A percentile compares a stretch with the other conserved stretches of the same genome.
These are phyloP conservation scores for Parnassius mnemosyne DNA, from an alignment of 2,888 invertebrate genomes.

Conservation along the genomic window DNA sequence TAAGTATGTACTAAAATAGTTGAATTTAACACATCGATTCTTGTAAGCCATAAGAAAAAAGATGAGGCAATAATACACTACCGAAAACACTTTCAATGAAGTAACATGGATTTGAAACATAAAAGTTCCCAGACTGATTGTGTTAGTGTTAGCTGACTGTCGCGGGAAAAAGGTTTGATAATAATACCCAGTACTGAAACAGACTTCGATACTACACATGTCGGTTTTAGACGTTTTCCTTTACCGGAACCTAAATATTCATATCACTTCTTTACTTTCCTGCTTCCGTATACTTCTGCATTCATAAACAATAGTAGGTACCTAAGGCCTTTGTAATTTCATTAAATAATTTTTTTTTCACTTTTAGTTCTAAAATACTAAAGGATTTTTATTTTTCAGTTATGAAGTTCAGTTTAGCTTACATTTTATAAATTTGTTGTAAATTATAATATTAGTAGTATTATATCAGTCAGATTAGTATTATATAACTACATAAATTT, in stretches of 20 bases:
- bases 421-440: too few species aligned
- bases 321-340: too few species aligned
- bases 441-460: too few species aligned
- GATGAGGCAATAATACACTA: slow-evolving; percentile 7
- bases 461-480: too few species aligned
- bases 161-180: slow-evolving; percentile 19
- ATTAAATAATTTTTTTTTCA: too few species aligned
- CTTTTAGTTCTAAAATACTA: too few species aligned
- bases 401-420: too few species aligned
- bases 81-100: slow-evolving; percentile 18
- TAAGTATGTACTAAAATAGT: neutral
- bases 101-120: slow-evolving; percentile 16
- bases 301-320: too few species aligned
- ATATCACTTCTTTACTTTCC: neutral
- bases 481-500: too few species aligned
- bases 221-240: slow-evolving; percentile 14
- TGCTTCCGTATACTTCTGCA: too few species aligned
- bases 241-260: slow-evolving; percentile 11
- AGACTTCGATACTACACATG: slow-evolving; percentile 19
- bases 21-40: too few species aligned
- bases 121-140: neutral
- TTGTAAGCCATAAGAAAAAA: neutral
- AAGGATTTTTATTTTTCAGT: too few species aligned
- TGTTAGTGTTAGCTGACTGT: slow-evolving; percentile 16
- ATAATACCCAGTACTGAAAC: slow-evolving; percentile 19